phyloP scores from a whole-genome alignment of 2,113 vertebrate species.

The Sinocyclocheilus rhinocerous region DNA sequence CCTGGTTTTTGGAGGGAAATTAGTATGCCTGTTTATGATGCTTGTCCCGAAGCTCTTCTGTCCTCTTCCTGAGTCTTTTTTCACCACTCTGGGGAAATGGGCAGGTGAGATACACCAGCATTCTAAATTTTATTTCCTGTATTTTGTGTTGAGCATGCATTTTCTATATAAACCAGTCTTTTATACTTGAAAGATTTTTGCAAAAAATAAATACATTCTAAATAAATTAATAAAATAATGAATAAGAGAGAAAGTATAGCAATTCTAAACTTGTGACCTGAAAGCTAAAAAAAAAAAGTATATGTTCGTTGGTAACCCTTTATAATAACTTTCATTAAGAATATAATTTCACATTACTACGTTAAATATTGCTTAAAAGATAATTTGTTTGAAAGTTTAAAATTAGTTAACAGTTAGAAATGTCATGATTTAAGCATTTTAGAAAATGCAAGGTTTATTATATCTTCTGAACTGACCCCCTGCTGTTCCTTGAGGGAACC shows the following conservation, averaged over 20 bases:
- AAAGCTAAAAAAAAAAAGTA: too few relatives aligned
- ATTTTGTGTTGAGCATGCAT: not conserved
- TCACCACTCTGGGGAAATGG: constrained; percentile 83
- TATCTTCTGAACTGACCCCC: not conserved
- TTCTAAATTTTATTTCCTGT: constrained; percentile 17
- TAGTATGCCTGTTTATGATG: constrained; percentile 71
- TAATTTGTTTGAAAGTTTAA: not conserved
- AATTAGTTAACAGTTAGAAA: not conserved
- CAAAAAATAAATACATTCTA: too few relatives aligned
- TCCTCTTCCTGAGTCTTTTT: constrained; percentile 76
- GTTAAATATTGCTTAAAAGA: not conserved
- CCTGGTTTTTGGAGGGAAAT: constrained; percentile 74
- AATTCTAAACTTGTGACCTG: not conserved
- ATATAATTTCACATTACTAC: not conserved
- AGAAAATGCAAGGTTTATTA: not conserved
- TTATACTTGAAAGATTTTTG: not conserved
- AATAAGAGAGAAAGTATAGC: not conserved
- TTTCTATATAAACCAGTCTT: not conserved
- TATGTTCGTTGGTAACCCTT: not conserved
- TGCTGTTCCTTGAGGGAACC: not conserved
- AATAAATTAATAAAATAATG: not conserved
- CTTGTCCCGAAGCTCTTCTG: constrained; percentile 73
- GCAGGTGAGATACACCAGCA: constrained; percentile 79
- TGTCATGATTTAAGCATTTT: not conserved
- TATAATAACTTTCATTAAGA: not conserved